Evolutionary conservation across 2,113 vertebrate genomes (phyloP).

Genomic region (Merops nubicus): DNA sequence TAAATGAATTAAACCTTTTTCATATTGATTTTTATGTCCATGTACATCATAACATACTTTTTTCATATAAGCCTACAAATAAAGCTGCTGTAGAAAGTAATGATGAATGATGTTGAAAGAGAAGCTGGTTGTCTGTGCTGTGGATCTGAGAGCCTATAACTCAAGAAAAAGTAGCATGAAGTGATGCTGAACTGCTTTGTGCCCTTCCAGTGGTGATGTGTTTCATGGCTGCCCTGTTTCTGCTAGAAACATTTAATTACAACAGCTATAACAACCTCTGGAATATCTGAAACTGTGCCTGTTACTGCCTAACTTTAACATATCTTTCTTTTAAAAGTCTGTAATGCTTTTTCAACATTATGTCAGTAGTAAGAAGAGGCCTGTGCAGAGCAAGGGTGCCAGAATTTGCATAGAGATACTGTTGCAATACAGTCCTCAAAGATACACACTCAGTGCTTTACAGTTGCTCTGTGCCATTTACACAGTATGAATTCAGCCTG

Average conservation of each 20-base stretch:
- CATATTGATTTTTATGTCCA: background rate
- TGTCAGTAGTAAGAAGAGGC: background rate
- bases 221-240: background rate
- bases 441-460: rapidly evolving
- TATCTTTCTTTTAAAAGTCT: background rate
- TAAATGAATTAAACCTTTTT: background rate
- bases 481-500: background rate
- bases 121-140: background rate
- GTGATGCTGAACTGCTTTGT: background rate
- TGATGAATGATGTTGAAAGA: background rate
- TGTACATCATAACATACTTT: background rate
- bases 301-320: background rate
- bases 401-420: background rate
- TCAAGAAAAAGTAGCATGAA: background rate
- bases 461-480: background rate
- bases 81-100: background rate
- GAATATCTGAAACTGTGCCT: background rate
- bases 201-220: background rate
- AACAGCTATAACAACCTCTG: background rate
- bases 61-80: background rate
- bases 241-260: background rate
- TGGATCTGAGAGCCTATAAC: background rate
- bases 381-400: background rate
- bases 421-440: rapidly evolving
- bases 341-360: background rate